Percentiles rank a stretch among this genome's conserved stretches.
phyloP scores from a whole-genome alignment of 2,888 invertebrate species.

The Lasius platythorax region DNA sequence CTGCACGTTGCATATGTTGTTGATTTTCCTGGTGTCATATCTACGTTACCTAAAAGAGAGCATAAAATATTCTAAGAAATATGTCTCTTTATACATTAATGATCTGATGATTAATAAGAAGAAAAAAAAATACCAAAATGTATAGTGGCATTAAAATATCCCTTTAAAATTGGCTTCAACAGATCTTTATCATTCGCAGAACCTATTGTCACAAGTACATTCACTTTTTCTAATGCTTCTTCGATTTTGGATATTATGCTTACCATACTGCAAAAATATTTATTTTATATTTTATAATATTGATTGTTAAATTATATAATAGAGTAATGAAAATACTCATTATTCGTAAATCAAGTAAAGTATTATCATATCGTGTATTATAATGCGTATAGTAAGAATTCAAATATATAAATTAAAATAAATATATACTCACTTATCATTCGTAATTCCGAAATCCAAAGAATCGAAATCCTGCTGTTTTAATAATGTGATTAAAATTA shows the following conservation, averaged over 20 bases:
- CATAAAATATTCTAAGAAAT: not conserved
- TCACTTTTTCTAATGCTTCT: not conserved
- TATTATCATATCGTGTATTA: not conserved
- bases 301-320: constrained; percentile 3
- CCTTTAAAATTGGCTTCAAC: not conserved
- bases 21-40: constrained; percentile 10
- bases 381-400: not conserved
- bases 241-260: not conserved
- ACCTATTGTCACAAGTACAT: not conserved
- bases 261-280: not conserved
- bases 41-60: not conserved
- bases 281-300: not conserved
- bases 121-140: not conserved
- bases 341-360: not conserved
- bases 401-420: not conserved
- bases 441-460: not conserved
- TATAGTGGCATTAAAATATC: not conserved
- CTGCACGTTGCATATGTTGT: not conserved
- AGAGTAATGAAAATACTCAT: not conserved
- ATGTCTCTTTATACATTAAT: not conserved
- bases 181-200: not conserved
- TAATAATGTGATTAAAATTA: not conserved
- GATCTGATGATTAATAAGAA: not conserved
- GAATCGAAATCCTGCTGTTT: not conserved
- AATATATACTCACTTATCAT: not conserved